Base-by-base conservation (phyloP, 2,797 vertebrate genomes). In the Rachycentron canadum region DNA sequence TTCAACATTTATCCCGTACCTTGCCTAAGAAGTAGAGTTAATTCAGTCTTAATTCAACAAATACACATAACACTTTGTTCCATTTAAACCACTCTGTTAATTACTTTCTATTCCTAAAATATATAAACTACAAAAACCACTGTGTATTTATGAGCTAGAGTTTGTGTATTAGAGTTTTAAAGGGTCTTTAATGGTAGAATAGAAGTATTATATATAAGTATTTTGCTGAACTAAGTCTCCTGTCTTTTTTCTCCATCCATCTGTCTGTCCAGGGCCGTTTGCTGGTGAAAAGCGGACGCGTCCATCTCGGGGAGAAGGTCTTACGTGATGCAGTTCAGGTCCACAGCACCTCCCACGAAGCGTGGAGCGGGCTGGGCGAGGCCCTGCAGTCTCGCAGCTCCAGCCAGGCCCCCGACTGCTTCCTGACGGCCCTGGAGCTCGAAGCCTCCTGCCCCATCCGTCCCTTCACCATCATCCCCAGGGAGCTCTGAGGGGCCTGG, bases 381-480 rank as follows among this genome's bases (percentile, higher is more conserved):
- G 97, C 97, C 38, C 94, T 99, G 85, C 97, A 99, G 94, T 93
- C 91, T 49, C 95, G 94, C 65, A 94, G 95, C 73, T 95, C 94
- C 84, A 87, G 91, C 0, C 96, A 98, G 93, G 98, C 98, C 1
- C 95, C 95, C 0, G 97, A 99, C 70, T 99, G 97, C 91, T 99
- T 99, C 92, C 88, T 99, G 67, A 97, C 96, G 0, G 98, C 98
- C 32, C 93, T 99, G 73, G 97, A 99, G 88, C 94, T 99, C 23
- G 98, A 99, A 93, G 95, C 97, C 82, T 97, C 96, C 94, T 97
- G 97, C 86, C 98, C 98, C 1, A 93, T 98, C 77, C 87, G 97
- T 26, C 97, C 98, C 0, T 99, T 99, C 93, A 96, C 94, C n/a
- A 90, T 98, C 92, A 98, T 99, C 84, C 95, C 97, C 71, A 93